Conservation (phyloP, 2,888 invertebrate genomes). For the Chrysotoxum bicinctum region DNA sequence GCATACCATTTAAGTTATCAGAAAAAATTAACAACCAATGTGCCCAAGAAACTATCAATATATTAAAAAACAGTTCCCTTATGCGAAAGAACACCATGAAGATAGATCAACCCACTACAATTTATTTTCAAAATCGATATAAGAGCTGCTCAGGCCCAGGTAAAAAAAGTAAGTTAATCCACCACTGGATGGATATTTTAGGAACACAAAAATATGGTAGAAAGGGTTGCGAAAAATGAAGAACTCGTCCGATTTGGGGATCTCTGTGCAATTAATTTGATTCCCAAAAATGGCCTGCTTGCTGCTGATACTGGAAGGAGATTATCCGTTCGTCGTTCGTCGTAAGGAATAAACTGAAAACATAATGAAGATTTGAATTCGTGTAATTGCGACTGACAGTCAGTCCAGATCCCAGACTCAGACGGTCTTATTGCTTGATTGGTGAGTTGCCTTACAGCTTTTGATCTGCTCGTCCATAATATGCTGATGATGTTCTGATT, state of each 20-base stretch:
- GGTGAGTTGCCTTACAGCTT: slow-evolving; percentile 35
- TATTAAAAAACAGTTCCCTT: too few relatives aligned
- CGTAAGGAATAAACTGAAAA: slow-evolving; percentile 17
- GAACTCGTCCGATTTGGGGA: slow-evolving; percentile 18
- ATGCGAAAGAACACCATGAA: too few relatives aligned
- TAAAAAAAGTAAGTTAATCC: neutral
- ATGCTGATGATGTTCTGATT: neutral
- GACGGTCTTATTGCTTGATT: slow-evolving; percentile 62
- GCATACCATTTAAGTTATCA: too few relatives aligned
- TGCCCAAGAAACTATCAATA: too few relatives aligned
- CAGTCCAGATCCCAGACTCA: too few relatives aligned
- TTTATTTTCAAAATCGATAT: too few relatives aligned
- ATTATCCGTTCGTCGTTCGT: neutral
- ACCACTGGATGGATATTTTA: slow-evolving; percentile 28
- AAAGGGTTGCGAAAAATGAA: slow-evolving; percentile 5
- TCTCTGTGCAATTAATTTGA: slow-evolving; percentile 57
- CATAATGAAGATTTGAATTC: slow-evolving; percentile 61
- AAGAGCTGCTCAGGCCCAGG: neutral
- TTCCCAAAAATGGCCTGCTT: slow-evolving; percentile 39
- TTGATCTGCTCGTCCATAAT: slow-evolving; percentile 18
- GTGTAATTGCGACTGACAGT: slow-evolving; percentile 63
- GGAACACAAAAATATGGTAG: slow-evolving; percentile 10
- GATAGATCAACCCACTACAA: too few relatives aligned
- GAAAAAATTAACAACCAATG: too few relatives aligned
- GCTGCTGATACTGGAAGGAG: neutral